Evolutionary conservation across 2,888 invertebrate genomes (phyloP).

Genomic region (Dicyrtoma fusca): DNA sequence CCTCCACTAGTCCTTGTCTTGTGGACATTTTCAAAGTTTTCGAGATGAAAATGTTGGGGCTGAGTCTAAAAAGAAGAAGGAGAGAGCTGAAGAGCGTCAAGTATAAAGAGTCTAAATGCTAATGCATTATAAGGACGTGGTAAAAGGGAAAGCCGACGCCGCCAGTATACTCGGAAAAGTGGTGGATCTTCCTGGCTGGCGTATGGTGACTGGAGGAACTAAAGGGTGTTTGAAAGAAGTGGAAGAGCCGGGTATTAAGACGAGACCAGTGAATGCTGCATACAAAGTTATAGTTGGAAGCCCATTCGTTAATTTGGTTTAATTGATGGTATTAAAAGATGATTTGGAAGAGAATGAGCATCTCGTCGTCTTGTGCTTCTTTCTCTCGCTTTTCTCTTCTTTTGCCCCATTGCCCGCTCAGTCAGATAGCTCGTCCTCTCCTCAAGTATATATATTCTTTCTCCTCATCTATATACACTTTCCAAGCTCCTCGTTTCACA

Average conservation of each 20-base stretch:
- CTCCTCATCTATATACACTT: background rate
- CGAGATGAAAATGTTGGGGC: constrained; percentile 19
- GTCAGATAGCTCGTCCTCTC: background rate
- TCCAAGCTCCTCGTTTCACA: constrained; percentile 26
- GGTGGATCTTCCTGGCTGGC: too few relatives aligned
- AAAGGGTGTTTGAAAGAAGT: constrained; percentile 10
- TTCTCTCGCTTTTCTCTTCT: constrained; percentile 30
- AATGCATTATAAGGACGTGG: background rate
- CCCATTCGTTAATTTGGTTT: constrained; percentile 55
- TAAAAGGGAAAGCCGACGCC: background rate
- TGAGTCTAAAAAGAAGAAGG: constrained; percentile 25
- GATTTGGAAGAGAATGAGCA: constrained; percentile 49
- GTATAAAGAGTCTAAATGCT: background rate
- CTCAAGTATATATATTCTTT: background rate
- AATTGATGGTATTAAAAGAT: constrained; percentile 57
- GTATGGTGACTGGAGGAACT: background rate
- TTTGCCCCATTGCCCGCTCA: constrained; percentile 12
- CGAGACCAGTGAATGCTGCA: constrained; percentile 24
- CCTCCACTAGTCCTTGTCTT: constrained; percentile 5
- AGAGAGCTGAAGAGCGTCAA: constrained; percentile 23
- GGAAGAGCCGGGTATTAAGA: constrained; percentile 22
- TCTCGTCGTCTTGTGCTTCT: constrained; percentile 23
- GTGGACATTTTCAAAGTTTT: constrained; percentile 9
- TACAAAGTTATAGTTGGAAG: constrained; percentile 32
- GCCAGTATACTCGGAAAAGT: too few relatives aligned